Base-by-base conservation (phyloP, 2,888 invertebrate species). In the Junonia oenone region DNA sequence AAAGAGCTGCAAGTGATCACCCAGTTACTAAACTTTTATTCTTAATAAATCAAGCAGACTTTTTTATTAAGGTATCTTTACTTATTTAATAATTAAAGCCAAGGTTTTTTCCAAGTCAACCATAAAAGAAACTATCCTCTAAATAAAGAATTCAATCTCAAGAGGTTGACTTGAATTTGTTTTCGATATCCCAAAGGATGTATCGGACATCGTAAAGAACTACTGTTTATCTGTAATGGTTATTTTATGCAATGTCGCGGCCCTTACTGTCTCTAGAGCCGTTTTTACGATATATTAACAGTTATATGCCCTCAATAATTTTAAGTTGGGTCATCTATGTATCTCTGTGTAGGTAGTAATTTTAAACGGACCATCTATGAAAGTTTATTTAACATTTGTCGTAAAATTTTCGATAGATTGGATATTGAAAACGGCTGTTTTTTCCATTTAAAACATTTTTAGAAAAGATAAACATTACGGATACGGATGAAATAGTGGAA, bases 221-320 rank as follows among this genome's bases (percentile, higher is more conserved):
- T 58, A 66, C 68, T 72, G 70, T 70, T 71, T 67, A 63, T 56
- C 62, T 64, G 63, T 69, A 71, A 72, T 72, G 71, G 72, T 68
- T 68, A 72, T 75, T 72, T 73, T 71, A 73, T 73, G 68, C 73
- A 69, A 65, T 63, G 62, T 61, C 66, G 61, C 63, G 64, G 62
- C 57, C 63, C 58, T 58, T 69, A 69, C 66, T 66, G 65, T 68
- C 65, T 62, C 59, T 56, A 51, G 54, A 63, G 66, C 58, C 65
- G 63, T 56, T 69, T 65, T 64, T 55, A 54, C 55, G 60, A 63
- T 58, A 63, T 67, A 70, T 69, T 67, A 71, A 67, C 62, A 64
- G 68, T 67, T 63, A 66, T 64, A 58, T 57, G 49, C 55, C 62
- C 59, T 57, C 62, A 63, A 68, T 69, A 66, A 63, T 61, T 63